phyloP scores from a whole-genome alignment of 2,113 vertebrate genomes.

The Lophochroa leadbeateri region DNA sequence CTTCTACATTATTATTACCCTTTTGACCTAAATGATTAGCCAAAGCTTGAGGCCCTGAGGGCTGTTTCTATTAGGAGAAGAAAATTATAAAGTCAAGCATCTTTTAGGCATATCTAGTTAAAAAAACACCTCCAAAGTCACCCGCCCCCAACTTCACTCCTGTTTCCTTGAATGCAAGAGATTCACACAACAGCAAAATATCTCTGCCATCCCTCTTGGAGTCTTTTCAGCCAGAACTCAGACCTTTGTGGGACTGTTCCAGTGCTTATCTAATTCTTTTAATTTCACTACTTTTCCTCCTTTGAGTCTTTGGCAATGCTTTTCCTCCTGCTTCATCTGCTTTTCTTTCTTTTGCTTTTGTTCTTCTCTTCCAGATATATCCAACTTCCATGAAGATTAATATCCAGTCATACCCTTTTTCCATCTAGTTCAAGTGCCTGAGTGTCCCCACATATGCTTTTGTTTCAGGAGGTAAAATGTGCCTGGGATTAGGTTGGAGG shows the following conservation, averaged over 20 bases:
- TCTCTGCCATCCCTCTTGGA: not conserved
- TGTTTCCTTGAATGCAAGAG: not conserved
- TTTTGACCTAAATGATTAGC: conserved; percentile 65
- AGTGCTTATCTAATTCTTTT: not conserved
- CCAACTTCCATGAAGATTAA: not conserved
- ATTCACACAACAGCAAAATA: not conserved
- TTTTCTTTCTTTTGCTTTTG: not conserved
- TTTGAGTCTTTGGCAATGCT: not conserved
- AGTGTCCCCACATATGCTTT: not conserved
- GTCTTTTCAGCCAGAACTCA: not conserved
- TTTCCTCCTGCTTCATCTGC: not conserved
- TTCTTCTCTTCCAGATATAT: not conserved
- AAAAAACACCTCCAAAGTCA: conserved; percentile 17
- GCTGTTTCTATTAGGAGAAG: conserved; percentile 41
- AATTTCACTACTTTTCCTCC: not conserved
- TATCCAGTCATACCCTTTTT: not conserved
- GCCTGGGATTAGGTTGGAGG: not conserved
- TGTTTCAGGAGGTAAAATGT: not conserved
- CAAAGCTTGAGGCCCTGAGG: conserved; percentile 49
- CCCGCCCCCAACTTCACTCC: not conserved
- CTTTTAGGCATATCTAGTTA: conserved; percentile 27
- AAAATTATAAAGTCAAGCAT: conserved; percentile 52
- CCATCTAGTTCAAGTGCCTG: not conserved
- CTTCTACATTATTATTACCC: conserved; percentile 65
- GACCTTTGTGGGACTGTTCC: not conserved